These are phyloP conservation scores for Microtus oregoni DNA, from an alignment of 2,113 vertebrate species.

Conservation along the genomic window DNA sequence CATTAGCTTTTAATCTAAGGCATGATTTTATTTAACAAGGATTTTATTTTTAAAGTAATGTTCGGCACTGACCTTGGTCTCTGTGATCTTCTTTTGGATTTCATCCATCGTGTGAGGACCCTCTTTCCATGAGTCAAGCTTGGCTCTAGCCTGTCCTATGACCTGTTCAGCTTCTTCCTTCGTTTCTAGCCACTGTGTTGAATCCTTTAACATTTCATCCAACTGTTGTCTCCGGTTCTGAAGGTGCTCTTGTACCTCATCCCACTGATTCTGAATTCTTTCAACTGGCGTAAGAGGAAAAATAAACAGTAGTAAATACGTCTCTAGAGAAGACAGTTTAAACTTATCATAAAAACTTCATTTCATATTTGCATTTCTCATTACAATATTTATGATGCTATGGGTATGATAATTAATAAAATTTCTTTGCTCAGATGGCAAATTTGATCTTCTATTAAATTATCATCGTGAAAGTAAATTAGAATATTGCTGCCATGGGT, in stretches of 20 bases:
- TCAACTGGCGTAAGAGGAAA: constrained; percentile 90
- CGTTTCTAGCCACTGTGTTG: constrained; percentile 94
- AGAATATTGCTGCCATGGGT: neutral
- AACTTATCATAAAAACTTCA: neutral
- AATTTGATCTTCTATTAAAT: constrained; percentile 42
- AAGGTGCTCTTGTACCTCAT: constrained; percentile 94
- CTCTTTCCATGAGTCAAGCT: constrained; percentile 92
- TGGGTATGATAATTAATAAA: neutral
- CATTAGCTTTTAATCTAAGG: neutral
- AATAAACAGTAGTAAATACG: constrained; percentile 27
- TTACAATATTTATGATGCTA: constrained; percentile 14
- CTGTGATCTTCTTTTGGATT: constrained; percentile 92
- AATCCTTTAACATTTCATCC: constrained; percentile 97
- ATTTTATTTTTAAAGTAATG: neutral
- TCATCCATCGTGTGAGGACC: constrained; percentile 91
- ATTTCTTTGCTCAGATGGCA: neutral
- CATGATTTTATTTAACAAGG: neutral
- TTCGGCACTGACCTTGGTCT: constrained; percentile 91
- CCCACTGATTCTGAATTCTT: constrained; percentile 96
- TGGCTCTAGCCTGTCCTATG: constrained; percentile 90
- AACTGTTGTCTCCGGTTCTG: constrained; percentile 92
- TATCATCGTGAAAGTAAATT: constrained; percentile 22
- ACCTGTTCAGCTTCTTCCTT: constrained; percentile 91
- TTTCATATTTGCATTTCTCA: neutral
- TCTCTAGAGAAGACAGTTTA: constrained; percentile 8